Conservation (phyloP, 2,797 vertebrate species). For the Mus spretus region DNA sequence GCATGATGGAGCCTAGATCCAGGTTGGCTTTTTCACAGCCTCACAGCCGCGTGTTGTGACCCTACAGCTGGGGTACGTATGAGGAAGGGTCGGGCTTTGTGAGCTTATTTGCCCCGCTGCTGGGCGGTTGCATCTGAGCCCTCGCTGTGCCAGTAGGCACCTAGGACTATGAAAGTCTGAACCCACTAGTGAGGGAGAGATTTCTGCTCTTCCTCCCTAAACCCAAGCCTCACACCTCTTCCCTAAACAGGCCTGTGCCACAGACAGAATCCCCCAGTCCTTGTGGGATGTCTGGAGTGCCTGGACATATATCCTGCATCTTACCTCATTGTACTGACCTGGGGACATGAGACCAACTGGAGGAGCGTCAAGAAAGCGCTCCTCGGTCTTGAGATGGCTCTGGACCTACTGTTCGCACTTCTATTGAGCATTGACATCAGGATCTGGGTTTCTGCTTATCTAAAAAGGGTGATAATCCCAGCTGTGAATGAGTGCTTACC, state of each 20-base stretch:
- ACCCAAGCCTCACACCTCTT: neutral
- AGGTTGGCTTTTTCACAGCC: neutral
- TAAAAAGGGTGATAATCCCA: neutral
- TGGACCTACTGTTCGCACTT: neutral
- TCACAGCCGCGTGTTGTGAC: neutral
- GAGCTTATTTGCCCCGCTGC: neutral
- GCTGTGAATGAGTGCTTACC: neutral
- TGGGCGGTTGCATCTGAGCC: neutral
- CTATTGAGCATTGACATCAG: neutral
- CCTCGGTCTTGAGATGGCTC: neutral
- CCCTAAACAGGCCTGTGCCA: too few species aligned
- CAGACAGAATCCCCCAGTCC: rapidly evolving
- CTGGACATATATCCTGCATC: neutral
- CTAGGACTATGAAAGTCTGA: too few species aligned
- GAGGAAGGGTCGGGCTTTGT: neutral
- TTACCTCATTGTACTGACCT: neutral
- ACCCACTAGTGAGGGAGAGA: neutral
- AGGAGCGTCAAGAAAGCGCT: neutral
- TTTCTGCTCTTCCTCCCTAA: too few species aligned
- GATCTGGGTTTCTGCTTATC: neutral
- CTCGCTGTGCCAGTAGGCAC: neutral
- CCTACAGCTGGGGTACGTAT: neutral
- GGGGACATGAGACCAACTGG: neutral
- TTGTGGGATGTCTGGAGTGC: too few species aligned
- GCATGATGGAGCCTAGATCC: too few species aligned